Conservation (phyloP, 2,113 vertebrate genomes). For the Choloepus hoffmanni region DNA sequence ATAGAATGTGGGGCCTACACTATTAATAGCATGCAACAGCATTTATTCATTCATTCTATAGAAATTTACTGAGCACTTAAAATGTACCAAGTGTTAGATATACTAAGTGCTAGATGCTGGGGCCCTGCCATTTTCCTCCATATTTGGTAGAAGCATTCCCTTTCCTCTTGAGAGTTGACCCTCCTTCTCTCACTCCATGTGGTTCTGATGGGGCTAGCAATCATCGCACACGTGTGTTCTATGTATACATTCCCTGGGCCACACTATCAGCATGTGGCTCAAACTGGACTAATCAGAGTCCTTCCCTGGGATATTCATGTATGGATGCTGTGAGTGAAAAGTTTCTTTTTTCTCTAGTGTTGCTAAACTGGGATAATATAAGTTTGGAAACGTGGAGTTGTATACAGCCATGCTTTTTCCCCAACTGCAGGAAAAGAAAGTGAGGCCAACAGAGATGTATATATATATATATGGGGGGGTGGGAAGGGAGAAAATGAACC, state of each 20-base stretch:
- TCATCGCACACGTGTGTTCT: background rate
- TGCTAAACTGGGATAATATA: background rate
- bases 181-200: background rate
- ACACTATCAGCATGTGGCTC: background rate
- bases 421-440: background rate
- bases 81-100: background rate
- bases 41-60: background rate
- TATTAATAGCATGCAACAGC: background rate
- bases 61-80: background rate
- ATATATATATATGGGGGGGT: too few relatives aligned
- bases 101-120: background rate
- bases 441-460: background rate
- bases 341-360: background rate
- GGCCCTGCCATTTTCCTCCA: background rate
- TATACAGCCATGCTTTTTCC: background rate
- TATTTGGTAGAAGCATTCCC: background rate
- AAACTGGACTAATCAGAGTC: background rate
- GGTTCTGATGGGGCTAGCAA: background rate
- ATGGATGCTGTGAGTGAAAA: background rate
- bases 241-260: too few relatives aligned
- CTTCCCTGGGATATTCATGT: background rate
- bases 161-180: background rate
- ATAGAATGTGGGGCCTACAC: background rate
- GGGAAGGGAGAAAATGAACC: background rate
- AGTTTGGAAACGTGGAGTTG: background rate